Base-by-base conservation (phyloP, 2,888 invertebrate species). In the Argyra leucocephala region DNA sequence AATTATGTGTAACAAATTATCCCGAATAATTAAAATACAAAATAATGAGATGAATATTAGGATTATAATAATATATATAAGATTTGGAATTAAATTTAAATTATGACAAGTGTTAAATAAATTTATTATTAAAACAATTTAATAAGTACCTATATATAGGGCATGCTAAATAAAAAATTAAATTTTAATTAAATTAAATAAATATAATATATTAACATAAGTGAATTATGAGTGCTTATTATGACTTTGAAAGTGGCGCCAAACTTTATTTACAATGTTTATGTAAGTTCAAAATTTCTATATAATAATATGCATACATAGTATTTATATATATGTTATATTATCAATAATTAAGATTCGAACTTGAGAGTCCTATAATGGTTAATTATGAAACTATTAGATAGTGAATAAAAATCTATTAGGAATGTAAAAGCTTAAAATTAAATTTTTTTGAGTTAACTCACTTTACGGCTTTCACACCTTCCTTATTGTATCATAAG, bases 251-350 rank as follows among this genome's bases (percentile, higher is more conserved):
- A 71, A 69, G 74, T 66, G 78, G 76, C 66, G 73, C 77, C 63
- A 76, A 76, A 72, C 72, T 79, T 61, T 79, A 79, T 70, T 70
- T 76, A 63, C 77, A 80, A 69, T 80, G 79, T 72, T 76, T 79
- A 73, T 73, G 79, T 79, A 78, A 71, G 73, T 37, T 59, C 64
- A 63, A 60, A 9, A 6, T 22, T 61, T 26, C 7, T 57, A 64
- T 21, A 6, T 57, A n/a, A 37, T 65, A 62, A 21, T 36, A 64
- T 37, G 22, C 60, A 63, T 36, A 58, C 0, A 64, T 4, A n/a
- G 18, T 15, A 15, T n/a, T 5, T 21, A 63, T 36, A 63, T 15
- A 12, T 26, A 9, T 6, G 5, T 26, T 26, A 26, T 26, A 26
- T 26, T n/a, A n/a, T n/a, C n/a, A n/a, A n/a, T n/a, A n/a, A n/a